Conservation (phyloP, 2,797 vertebrate species). For the Trachurus trachurus region DNA sequence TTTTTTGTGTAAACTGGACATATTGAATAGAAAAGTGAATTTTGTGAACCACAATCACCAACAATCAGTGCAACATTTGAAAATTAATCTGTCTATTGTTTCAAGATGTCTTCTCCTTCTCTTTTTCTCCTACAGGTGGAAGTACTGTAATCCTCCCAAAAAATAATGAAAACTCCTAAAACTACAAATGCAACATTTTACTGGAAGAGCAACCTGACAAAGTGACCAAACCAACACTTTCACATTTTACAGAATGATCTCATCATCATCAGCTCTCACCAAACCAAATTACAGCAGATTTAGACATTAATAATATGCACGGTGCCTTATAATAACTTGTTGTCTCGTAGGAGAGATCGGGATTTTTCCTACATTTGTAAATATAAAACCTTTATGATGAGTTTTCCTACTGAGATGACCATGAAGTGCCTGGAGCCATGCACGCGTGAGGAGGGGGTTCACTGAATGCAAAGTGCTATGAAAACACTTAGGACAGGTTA, state of each 20-base stretch:
- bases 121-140: slow-evolving; percentile 51
- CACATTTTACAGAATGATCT: slow-evolving; percentile 45
- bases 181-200: slow-evolving; percentile 7
- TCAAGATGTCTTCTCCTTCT: neutral
- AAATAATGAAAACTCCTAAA: slow-evolving; percentile 48
- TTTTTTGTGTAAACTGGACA: neutral
- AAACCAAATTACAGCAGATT: slow-evolving; percentile 30
- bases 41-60: too few relatives aligned
- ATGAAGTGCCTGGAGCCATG: slow-evolving; percentile 58
- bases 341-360: slow-evolving; percentile 29
- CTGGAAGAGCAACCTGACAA: slow-evolving; percentile 38
- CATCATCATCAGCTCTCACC: slow-evolving; percentile 43
- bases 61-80: neutral
- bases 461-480: slow-evolving; percentile 22
- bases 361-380: slow-evolving; percentile 55
- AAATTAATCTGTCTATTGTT: neutral
- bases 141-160: slow-evolving; percentile 27
- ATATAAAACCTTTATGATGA: slow-evolving; percentile 39
- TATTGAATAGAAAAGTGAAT: neutral
- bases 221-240: slow-evolving; percentile 17
- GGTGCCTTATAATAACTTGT: slow-evolving; percentile 65
- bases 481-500: slow-evolving; percentile 34
- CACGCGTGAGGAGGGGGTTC: slow-evolving; percentile 3
- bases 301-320: slow-evolving; percentile 35
- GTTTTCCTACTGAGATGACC: slow-evolving; percentile 47